A percentile compares a stretch with the other conserved stretches of the same genome.
phyloP scores from a whole-genome alignment of 2,113 vertebrate species.

The Gallinago media region DNA sequence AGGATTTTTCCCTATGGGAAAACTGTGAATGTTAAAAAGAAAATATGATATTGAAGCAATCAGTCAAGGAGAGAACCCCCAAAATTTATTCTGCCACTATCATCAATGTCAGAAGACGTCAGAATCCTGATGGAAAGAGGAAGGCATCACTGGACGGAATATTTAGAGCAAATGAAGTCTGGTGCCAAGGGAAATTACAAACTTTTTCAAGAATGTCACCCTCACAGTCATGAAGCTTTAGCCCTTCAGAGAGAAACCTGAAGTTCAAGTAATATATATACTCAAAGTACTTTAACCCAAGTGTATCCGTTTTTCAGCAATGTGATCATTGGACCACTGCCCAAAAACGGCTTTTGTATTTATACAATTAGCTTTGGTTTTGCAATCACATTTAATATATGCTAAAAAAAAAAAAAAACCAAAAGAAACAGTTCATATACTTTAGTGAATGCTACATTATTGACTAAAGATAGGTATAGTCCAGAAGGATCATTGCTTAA shows the following conservation, averaged over 20 bases:
- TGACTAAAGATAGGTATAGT: background rate
- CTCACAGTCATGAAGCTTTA: conserved; percentile 27
- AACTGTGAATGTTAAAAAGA: background rate
- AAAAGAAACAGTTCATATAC: background rate
- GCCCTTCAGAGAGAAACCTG: conserved; percentile 3
- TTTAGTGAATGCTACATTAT: background rate
- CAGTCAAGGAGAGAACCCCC: background rate
- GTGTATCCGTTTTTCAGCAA: background rate
- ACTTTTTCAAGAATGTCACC: conserved; percentile 60
- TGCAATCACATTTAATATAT: background rate
- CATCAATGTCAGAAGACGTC: conserved; percentile 47
- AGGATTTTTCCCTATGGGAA: background rate
- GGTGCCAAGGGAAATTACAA: conserved; percentile 69
- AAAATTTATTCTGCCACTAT: background rate
- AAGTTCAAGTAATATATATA: background rate
- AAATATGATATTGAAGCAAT: background rate
- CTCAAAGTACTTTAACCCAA: background rate
- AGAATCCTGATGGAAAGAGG: conserved; percentile 16
- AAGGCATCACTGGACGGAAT: background rate
- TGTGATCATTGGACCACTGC: background rate
- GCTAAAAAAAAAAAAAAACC: background rate
- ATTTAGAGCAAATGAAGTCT: conserved; percentile 47
- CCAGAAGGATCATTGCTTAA: background rate
- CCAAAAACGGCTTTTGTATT: background rate
- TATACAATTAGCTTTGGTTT: background rate